phyloP scores from a whole-genome alignment of 2,797 vertebrate genomes.

The Sebastes minor region DNA sequence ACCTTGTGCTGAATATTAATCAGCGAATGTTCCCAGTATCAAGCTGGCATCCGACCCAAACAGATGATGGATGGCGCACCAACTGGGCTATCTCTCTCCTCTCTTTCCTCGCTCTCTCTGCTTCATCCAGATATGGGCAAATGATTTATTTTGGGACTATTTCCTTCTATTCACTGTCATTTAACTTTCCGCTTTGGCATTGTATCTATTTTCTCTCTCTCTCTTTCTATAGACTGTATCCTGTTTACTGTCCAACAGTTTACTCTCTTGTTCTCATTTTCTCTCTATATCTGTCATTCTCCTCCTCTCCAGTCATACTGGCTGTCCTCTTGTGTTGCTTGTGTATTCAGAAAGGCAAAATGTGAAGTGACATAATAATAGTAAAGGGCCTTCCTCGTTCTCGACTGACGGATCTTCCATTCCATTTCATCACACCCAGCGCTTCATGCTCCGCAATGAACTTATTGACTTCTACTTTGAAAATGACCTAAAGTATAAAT shows the following conservation, averaged over 20 bases:
- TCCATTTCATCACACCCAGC: background rate
- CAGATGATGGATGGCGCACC: slow-evolving; percentile 79
- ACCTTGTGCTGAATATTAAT: slow-evolving; percentile 78
- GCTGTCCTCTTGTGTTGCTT: background rate
- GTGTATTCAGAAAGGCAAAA: slow-evolving; percentile 11
- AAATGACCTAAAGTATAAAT: background rate
- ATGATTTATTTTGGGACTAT: slow-evolving; percentile 70
- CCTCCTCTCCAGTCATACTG: slow-evolving; percentile 9
- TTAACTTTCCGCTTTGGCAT: slow-evolving; percentile 33
- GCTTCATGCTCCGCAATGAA: background rate
- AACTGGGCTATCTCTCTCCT: slow-evolving; percentile 64
- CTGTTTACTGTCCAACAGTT: slow-evolving; percentile 13
- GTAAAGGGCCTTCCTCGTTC: background rate
- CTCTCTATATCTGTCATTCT: slow-evolving; percentile 2
- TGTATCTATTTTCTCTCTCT: background rate
- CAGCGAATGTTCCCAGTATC: slow-evolving; percentile 77
- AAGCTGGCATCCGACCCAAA: slow-evolving; percentile 74
- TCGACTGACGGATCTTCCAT: background rate
- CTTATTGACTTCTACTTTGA: background rate
- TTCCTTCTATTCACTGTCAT: slow-evolving; percentile 55
- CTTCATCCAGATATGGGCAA: slow-evolving; percentile 62
- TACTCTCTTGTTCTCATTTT: slow-evolving; percentile 13
- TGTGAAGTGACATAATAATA: slow-evolving; percentile 4
- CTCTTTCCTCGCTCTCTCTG: slow-evolving; percentile 33
- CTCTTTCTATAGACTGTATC: slow-evolving; percentile 9